Evolutionary conservation across 2,888 invertebrate species (phyloP).

Genomic region (Phaedon cochleariae): DNA sequence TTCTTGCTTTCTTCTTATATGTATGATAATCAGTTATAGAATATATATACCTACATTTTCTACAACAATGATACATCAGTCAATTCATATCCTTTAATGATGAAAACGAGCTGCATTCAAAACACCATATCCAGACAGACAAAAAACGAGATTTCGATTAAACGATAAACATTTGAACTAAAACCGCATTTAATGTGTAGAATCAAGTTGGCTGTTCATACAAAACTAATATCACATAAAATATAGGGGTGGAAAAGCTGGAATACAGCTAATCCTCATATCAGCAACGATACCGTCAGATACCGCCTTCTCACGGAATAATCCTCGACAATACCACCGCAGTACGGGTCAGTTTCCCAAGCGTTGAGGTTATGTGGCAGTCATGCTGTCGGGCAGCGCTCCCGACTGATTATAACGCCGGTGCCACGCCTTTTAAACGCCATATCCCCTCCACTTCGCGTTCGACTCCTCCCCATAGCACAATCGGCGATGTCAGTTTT

Average conservation of each 20-base stretch:
- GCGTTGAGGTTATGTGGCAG: constrained; percentile 7
- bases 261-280: neutral
- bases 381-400: constrained; percentile 21
- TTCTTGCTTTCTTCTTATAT: no score
- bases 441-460: constrained; percentile 39
- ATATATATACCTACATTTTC: constrained; percentile 16
- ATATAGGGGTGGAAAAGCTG: constrained; percentile 45
- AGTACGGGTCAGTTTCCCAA: neutral
- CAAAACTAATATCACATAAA: constrained; percentile 51
- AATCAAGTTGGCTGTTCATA: constrained; percentile 55
- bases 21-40: constrained; percentile 10
- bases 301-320: neutral
- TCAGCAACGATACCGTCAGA: neutral
- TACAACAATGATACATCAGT: constrained; percentile 32
- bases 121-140: constrained; percentile 41
- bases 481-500: constrained; percentile 39
- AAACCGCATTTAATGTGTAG: constrained; percentile 56
- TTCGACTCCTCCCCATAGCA: constrained; percentile 44
- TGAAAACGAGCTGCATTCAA: constrained; percentile 37
- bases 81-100: constrained; percentile 33
- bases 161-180: constrained; percentile 50
- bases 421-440: constrained; percentile 47
- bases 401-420: constrained; percentile 46
- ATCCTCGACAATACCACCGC: neutral
- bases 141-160: constrained; percentile 50